Evolutionary conservation across 2,888 invertebrate species (phyloP).

Genomic region (Ophion obscuratus): DNA sequence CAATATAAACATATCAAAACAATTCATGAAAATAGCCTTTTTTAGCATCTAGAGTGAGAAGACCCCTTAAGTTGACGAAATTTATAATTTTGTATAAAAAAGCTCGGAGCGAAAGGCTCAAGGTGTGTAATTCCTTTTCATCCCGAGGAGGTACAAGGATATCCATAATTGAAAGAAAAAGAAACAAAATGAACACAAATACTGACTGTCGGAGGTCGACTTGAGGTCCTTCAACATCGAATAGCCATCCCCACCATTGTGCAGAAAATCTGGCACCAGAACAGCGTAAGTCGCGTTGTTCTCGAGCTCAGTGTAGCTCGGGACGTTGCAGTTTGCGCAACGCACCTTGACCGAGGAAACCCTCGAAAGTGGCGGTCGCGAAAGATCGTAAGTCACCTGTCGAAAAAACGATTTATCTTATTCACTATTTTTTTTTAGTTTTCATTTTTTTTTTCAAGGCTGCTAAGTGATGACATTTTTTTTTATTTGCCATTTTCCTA

Average conservation of each 20-base stretch:
- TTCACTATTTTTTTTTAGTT: neutral
- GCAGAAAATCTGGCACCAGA: slow-evolving; percentile 88
- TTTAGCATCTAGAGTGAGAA: too few species aligned
- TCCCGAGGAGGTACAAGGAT: neutral
- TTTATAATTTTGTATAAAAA: too few species aligned
- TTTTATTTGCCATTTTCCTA: slow-evolving; percentile 49
- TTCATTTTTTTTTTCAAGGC: neutral
- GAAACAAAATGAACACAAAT: neutral
- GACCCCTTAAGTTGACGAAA: too few species aligned
- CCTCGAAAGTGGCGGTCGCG: slow-evolving; percentile 86
- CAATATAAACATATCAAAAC: too few species aligned
- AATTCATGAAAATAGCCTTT: too few species aligned
- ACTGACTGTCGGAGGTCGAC: slow-evolving; percentile 80
- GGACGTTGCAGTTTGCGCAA: slow-evolving; percentile 89
- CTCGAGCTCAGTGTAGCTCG: slow-evolving; percentile 86
- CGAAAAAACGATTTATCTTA: neutral
- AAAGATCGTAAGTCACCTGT: slow-evolving; percentile 88
- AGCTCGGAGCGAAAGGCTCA: neutral
- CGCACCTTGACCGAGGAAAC: slow-evolving; percentile 88
- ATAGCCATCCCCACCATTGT: slow-evolving; percentile 91
- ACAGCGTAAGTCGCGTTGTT: slow-evolving; percentile 87
- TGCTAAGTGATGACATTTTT: neutral
- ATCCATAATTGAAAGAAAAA: neutral
- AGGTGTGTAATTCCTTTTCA: neutral
- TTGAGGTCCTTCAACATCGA: slow-evolving; percentile 83